These are phyloP conservation scores for Orbicella faveolata DNA, from an alignment of 64 coral and sea anemone species.

Conservation along the genomic window DNA sequence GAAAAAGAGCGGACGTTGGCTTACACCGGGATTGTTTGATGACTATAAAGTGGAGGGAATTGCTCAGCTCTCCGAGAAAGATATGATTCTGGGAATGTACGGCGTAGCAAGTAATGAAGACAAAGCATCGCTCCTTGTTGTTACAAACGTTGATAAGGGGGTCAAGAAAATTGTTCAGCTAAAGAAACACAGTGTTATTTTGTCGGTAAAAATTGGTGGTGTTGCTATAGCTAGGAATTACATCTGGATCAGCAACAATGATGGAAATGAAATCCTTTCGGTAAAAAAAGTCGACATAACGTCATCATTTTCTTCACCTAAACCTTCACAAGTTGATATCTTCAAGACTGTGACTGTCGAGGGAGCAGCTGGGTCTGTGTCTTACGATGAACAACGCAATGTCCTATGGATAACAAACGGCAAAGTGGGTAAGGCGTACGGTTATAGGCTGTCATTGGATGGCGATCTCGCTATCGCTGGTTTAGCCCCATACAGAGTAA, in stretches of 20 bases:
- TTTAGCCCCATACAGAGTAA: conserved; percentile 54
- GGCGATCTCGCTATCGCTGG: conserved; percentile 60
- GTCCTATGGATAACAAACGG: conserved; percentile 78
- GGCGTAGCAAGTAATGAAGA: conserved; percentile 81
- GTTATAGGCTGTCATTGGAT: conserved; percentile 66
- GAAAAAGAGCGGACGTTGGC: conserved; percentile 80
- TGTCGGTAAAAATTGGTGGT: conserved; percentile 81
- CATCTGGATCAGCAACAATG: conserved; percentile 63
- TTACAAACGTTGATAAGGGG: conserved; percentile 44
- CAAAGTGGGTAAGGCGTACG: conserved; percentile 62
- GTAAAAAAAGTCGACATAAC: conserved; percentile 38
- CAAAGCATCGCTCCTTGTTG: conserved; percentile 79
- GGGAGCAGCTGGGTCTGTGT: conserved; percentile 72
- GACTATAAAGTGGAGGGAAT: conserved; percentile 90
- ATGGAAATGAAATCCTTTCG: conserved; percentile 40
- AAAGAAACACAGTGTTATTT: conserved; percentile 22
- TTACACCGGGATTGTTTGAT: conserved; percentile 90
- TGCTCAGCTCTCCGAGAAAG: conserved; percentile 54
- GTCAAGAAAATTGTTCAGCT: conserved; percentile 86
- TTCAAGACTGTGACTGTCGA: conserved; percentile 36
- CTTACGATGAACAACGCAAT: conserved; percentile 68
- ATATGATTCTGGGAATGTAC: conserved; percentile 84
- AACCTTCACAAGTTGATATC: conserved; percentile 57
- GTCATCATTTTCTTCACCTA: conserved; percentile 19
- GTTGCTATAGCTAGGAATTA: conserved; percentile 57